Conservation (phyloP, 2,888 invertebrate species). For the Drosophila borborema region DNA sequence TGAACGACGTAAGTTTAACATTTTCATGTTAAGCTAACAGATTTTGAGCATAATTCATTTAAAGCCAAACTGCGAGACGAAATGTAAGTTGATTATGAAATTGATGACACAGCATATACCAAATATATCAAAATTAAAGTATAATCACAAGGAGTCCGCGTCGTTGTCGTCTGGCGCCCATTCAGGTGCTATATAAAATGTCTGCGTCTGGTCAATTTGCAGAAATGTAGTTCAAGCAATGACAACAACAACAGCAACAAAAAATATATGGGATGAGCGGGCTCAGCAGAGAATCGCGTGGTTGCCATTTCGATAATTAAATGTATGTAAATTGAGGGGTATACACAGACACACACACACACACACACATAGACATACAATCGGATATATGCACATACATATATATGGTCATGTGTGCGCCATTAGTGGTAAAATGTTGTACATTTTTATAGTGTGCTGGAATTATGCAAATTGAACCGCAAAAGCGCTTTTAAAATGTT, state of each 20-base stretch:
- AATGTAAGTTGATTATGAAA: slow-evolving; percentile 15
- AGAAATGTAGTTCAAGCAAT: slow-evolving; percentile 61
- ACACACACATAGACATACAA: neutral
- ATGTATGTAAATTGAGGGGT: slow-evolving; percentile 56
- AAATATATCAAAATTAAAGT: slow-evolving; percentile 13
- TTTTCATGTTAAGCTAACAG: neutral
- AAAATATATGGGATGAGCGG: neutral
- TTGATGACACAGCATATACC: neutral
- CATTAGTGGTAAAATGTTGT: slow-evolving; percentile 81
- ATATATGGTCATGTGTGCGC: slow-evolving; percentile 52
- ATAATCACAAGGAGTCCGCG: neutral
- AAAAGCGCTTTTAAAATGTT: slow-evolving; percentile 80
- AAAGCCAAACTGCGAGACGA: neutral
- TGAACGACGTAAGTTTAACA: neutral
- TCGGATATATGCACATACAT: slow-evolving; percentile 1
- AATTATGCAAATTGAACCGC: slow-evolving; percentile 82
- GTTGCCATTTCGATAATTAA: slow-evolving; percentile 80
- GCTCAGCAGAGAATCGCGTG: slow-evolving; percentile 7
- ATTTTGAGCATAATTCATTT: neutral
- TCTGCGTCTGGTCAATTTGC: slow-evolving; percentile 63
- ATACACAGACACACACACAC: neutral
- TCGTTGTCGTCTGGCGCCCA: slow-evolving; percentile 18
- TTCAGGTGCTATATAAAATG: slow-evolving; percentile 44
- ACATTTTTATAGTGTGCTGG: slow-evolving; percentile 80
- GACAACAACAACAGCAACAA: neutral